Base-by-base conservation (phyloP, 2,888 invertebrate species). In the Alentia gelatinosa region DNA sequence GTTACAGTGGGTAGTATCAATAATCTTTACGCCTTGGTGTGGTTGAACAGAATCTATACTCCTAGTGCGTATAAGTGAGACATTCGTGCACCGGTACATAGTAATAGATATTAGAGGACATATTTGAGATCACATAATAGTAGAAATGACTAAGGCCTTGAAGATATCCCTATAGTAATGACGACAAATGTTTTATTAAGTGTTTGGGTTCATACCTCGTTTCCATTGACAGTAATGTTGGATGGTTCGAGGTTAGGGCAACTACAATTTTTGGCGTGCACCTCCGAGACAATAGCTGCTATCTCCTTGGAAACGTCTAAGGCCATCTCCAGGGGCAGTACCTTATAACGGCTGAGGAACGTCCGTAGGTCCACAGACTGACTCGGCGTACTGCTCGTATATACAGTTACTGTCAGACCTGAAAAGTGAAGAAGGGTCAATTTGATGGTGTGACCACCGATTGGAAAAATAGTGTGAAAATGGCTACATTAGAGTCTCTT, bases 401-500 rank as follows among this genome's bases (percentile, higher is more conserved):
- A 26, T 30, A 86, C 79, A 3, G 86, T 86, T 26, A 86, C 30
- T 86, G n/a, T n/a, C n/a, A n/a, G n/a, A n/a, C n/a, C n/a, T n/a
- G n/a, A n/a, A n/a, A n/a, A n/a, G n/a, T n/a, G n/a, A n/a, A n/a
- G n/a, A n/a, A n/a, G n/a, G n/a, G n/a, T n/a, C n/a, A n/a, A n/a
- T n/a, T n/a, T n/a, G n/a, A n/a, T n/a, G n/a, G n/a, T n/a, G n/a
- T n/a, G n/a, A n/a, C n/a, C n/a, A n/a, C n/a, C n/a, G n/a, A n/a
- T n/a, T n/a, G n/a, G n/a, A n/a, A n/a, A n/a, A n/a, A n/a, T n/a
- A n/a, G n/a, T n/a, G n/a, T n/a, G n/a, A n/a, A n/a, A n/a, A n/a
- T n/a, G n/a, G n/a, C n/a, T n/a, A n/a, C n/a, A n/a, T n/a, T n/a
- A n/a, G n/a, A n/a, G n/a, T n/a, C n/a, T n/a, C n/a, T n/a, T n/a